Conservation (phyloP, 2,113 vertebrate genomes). For the Gasterosteus nipponicus region DNA sequence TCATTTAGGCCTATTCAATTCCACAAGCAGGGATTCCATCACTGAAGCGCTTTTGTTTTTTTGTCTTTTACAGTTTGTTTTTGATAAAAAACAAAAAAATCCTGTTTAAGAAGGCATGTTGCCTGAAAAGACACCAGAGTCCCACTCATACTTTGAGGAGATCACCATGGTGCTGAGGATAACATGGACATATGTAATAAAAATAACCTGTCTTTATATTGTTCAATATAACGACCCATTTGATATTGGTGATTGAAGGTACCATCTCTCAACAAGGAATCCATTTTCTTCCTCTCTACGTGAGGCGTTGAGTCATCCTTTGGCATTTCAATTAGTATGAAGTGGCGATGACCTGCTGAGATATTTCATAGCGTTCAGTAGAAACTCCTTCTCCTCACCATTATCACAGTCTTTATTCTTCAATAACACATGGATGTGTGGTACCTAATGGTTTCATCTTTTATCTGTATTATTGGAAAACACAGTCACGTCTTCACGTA, state of each 20-base stretch:
- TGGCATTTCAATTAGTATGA: constrained; percentile 70
- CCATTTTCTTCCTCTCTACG: constrained; percentile 29
- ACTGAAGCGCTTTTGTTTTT: background rate
- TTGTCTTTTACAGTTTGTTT: background rate
- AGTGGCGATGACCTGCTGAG: constrained; percentile 40
- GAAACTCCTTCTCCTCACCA: constrained; percentile 53
- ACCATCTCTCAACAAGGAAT: constrained; percentile 17
- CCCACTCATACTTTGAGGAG: background rate
- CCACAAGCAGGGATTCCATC: background rate
- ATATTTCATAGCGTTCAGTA: constrained; percentile 47
- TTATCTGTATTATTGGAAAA: constrained; percentile 28
- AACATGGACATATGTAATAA: background rate
- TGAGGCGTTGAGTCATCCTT: constrained; percentile 44
- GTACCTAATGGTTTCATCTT: constrained; percentile 13
- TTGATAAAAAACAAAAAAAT: background rate
- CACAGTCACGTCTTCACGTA: constrained; percentile 11
- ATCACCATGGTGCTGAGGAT: background rate
- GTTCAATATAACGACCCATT: background rate
- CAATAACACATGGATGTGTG: constrained; percentile 14
- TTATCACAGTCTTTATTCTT: constrained; percentile 15
- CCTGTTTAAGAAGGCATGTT: background rate
- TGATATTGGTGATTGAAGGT: constrained; percentile 16
- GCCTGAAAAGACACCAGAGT: background rate
- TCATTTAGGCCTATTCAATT: background rate
- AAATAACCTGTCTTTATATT: constrained; percentile 7